Base-by-base conservation (phyloP, 2,888 invertebrate species). In the Aricia artaxerxes region DNA sequence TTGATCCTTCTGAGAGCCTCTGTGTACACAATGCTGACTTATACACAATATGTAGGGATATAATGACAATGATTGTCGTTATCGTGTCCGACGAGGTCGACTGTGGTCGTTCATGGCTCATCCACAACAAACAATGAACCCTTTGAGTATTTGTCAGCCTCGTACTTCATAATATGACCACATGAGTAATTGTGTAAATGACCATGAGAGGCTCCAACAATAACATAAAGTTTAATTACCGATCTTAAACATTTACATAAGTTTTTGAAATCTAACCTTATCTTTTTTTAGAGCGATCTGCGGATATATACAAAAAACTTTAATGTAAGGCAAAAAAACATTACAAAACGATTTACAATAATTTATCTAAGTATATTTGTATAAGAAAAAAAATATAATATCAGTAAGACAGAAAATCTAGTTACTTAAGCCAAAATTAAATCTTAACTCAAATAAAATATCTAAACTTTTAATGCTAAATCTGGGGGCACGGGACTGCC, bases 51-150 rank as follows among this genome's bases (percentile, higher is more conserved):
- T 69, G 6, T 73, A 44, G 44, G 40, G n/a, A 24, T 73, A n/a
- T 73, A 16, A 40, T 16, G 40, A 73, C 73, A 44, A 73, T 24
- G 73, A 73, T 40, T 44, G 44, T 40, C 44, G 73, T 73, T 76
- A 79, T 78, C 79, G 78, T 79, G 79, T 77, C 76, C 75, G 78
- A 24, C 40, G 69, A 78, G 53, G 72, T 49, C 40, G 53, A 40
- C 79, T 78, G 81, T 75, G 82, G 80, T 80, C 78, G 75, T 61
- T 78, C 79, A 73, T 60, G 69, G 72, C 49, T 60, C 78, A 80
- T 81, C 78, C 79, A 49, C 78, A 72, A 77, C 81, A 78, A 76
- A 84, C 83, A 83, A 83, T 82, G 79, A 81, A 79, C 79, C 80
- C 44, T 79, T 78, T 78, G 75, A 78, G 73, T 79, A 80, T 76